Conservation (phyloP, 2,113 vertebrate genomes). For the Octodon degus region DNA sequence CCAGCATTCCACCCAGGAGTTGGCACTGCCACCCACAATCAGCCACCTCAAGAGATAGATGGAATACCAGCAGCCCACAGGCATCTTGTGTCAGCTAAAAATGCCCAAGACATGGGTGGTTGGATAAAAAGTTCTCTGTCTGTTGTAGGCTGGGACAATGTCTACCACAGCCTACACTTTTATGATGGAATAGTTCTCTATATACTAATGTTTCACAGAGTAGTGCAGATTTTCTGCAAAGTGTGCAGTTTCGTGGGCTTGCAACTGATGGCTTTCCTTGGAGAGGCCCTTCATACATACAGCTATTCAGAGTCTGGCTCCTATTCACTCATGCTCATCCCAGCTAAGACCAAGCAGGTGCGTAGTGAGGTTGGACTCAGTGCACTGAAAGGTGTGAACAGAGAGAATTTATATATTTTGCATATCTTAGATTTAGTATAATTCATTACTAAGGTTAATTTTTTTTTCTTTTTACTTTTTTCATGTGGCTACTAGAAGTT, state of each 20-base stretch:
- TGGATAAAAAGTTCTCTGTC: conserved; percentile 71
- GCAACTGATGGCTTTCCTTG: conserved; percentile 4
- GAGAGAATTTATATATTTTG: not conserved
- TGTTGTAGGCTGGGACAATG: conserved; percentile 52
- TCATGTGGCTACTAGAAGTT: not conserved
- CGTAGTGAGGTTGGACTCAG: not conserved
- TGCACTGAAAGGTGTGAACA: not conserved
- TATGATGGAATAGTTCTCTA: conserved; percentile 65
- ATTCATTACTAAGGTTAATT: not conserved
- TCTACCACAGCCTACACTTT: conserved; percentile 69
- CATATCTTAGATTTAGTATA: not conserved
- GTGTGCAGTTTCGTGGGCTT: conserved; percentile 20
- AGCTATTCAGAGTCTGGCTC: conserved; percentile 13
- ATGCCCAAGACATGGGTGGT: conserved; percentile 68
- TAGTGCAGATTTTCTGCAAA: conserved; percentile 52
- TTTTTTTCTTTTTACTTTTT: not conserved
- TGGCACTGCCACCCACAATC: conserved; percentile 67
- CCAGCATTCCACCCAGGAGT: conserved; percentile 63
- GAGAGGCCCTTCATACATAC: not conserved
- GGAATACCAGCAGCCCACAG: conserved; percentile 84
- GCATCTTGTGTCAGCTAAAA: conserved; percentile 79
- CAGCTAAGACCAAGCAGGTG: not conserved
- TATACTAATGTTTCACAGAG: conserved; percentile 26
- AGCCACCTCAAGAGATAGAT: conserved; percentile 81
- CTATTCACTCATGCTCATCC: not conserved